Evolutionary conservation across 2,797 vertebrate species (phyloP).

Genomic region (Coregonus suidteri): DNA sequence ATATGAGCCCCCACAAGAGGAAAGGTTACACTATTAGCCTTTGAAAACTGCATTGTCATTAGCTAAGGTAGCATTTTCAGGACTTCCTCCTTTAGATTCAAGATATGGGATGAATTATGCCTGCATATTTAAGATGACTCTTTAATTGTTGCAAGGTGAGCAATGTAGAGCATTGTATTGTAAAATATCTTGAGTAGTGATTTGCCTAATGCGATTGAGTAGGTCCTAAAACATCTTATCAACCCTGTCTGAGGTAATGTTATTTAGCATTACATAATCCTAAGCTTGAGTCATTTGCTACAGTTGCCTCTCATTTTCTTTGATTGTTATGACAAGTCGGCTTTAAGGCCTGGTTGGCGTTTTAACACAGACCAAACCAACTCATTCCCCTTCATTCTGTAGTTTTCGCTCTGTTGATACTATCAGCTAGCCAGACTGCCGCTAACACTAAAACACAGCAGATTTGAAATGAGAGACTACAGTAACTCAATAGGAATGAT

Average conservation of each 20-base stretch:
- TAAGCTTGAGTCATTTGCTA: not conserved
- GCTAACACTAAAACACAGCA: not conserved
- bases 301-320: not conserved
- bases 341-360: not conserved
- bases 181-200: not conserved
- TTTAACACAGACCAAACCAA: too few relatives aligned
- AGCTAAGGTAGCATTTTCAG: not conserved
- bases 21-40: not conserved
- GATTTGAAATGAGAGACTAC: conserved; percentile 1
- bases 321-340: not conserved
- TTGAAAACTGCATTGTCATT: not conserved
- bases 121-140: not conserved
- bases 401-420: not conserved
- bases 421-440: not conserved
- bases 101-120: not conserved
- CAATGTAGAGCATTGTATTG: not conserved
- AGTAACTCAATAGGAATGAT: not conserved
- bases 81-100: not conserved
- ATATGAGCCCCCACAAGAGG: not conserved
- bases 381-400: not conserved
- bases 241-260: not conserved
- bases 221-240: not conserved
- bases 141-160: not conserved
- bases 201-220: too few relatives aligned
- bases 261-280: not conserved